Conservation (phyloP, 2,888 invertebrate genomes). For the Apocheima hispidaria region DNA sequence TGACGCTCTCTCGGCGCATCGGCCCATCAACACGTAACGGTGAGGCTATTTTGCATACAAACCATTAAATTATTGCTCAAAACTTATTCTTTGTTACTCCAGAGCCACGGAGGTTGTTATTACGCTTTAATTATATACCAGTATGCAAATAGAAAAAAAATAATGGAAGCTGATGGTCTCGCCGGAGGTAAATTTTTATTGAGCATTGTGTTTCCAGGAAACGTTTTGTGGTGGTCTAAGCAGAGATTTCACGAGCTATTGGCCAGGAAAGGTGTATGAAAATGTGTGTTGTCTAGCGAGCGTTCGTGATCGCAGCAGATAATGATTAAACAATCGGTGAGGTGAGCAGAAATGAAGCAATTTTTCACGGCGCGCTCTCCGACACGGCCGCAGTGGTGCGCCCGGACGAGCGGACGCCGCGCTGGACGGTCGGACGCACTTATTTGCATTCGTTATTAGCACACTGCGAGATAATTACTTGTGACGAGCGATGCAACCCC, state of each 20-base stretch:
- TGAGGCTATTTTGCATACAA: constrained; percentile 84
- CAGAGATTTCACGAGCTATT: constrained; percentile 58
- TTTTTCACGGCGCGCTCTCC: constrained; percentile 65
- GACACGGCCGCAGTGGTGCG: constrained; percentile 42
- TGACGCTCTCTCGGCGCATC: constrained; percentile 80
- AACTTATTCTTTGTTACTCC: constrained; percentile 85
- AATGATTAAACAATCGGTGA: constrained; percentile 32
- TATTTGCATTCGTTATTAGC: constrained; percentile 81
- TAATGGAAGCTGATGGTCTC: constrained; percentile 78
- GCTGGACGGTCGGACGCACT: constrained; percentile 55
- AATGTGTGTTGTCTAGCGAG: constrained; percentile 36
- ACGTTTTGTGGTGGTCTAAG: constrained; percentile 49
- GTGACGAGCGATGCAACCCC: constrained; percentile 67
- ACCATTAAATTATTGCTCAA: constrained; percentile 86
- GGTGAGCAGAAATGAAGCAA: constrained; percentile 67
- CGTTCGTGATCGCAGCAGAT: constrained; percentile 38
- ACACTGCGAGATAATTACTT: constrained; percentile 79
- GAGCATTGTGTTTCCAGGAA: constrained; percentile 67
- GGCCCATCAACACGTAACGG: constrained; percentile 84
- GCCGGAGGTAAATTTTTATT: constrained; percentile 70
- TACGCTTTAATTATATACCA: constrained; percentile 82
- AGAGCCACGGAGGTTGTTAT: constrained; percentile 83
- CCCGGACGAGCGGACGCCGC: constrained; percentile 39
- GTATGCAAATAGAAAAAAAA: constrained; percentile 82
- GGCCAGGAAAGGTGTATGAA: constrained; percentile 47